These are phyloP conservation scores for Pollachius pollachius DNA, from an alignment of 2,113 vertebrate genomes.

Conservation along the genomic window DNA sequence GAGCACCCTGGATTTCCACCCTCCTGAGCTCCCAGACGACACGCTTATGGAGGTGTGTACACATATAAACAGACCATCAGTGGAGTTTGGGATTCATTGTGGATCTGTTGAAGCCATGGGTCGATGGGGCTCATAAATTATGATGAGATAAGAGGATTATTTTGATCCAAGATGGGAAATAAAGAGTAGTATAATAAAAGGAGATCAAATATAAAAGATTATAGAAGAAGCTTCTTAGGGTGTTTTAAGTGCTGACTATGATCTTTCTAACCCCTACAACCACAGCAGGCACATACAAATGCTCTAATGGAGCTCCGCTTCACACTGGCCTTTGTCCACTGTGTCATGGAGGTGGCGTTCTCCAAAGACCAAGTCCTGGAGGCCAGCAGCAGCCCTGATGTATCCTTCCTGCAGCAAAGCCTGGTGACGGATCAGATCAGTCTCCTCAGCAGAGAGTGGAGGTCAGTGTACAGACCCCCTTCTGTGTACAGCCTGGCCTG, in stretches of 20 bases:
- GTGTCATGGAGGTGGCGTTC: slow-evolving; percentile 85
- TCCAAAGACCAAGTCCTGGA: slow-evolving; percentile 78
- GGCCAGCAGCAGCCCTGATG: slow-evolving; percentile 50
- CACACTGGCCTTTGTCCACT: slow-evolving; percentile 85
- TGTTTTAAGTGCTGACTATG: no score
- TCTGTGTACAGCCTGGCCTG: no score
- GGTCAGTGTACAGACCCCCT: no score
- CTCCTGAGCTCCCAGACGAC: slow-evolving; percentile 89
- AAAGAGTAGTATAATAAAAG: not conserved
- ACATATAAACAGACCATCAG: not conserved
- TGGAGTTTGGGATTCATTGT: no score
- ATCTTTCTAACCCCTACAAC: not conserved
- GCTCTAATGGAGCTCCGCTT: slow-evolving; percentile 85
- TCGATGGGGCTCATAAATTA: no score
- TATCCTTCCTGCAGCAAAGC: slow-evolving; percentile 86
- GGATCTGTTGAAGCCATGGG: no score
- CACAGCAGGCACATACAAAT: slow-evolving; percentile 88
- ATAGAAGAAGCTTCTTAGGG: no score
- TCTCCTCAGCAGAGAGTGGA: slow-evolving; percentile 91
- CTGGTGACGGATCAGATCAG: slow-evolving; percentile 94
- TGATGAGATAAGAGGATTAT: not conserved
- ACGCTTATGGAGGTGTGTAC: slow-evolving; percentile 92
- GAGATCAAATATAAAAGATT: no score
- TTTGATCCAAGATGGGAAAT: not conserved
- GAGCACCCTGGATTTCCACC: slow-evolving; percentile 81